Evolutionary conservation across 2,888 invertebrate species (phyloP), one percentile per base, ranked within the genome.

Genomic region (Ferdinandea cuprea): DNA sequence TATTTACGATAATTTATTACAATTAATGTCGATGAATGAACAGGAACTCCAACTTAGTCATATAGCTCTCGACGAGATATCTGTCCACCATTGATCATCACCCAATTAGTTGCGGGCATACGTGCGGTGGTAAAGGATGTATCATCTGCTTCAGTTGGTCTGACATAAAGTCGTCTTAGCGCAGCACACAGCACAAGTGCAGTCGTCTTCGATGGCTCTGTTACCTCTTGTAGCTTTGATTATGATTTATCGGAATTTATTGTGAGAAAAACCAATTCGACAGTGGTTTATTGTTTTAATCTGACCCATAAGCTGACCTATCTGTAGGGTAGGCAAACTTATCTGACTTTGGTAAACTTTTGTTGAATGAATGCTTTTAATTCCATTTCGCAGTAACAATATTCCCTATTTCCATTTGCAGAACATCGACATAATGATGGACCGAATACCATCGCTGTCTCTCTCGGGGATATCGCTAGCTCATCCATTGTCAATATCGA

Each of bases 381-480:
- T n/a, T n/a, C n/a, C n/a, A n/a, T n/a, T n/a, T n/a, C n/a, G n/a
- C n/a, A n/a, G n/a, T n/a, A n/a, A n/a, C n/a, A n/a, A n/a, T n/a
- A n/a, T n/a, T n/a, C n/a, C n/a, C n/a, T n/a, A 8, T 19, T 46
- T 66, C 28, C 35, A 8, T 46, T 85, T 85, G 8, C 78, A 86
- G 86, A 63, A 61, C 9, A 11, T 87, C 85, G 79, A 81, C 85
- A 89, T 88, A 88, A 91, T 91, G 91, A 91, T 91, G 91, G 91
- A 91, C 88, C 89, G 91, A 86, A 90, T 91, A 87, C 91, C 91
- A 88, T 90, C 91, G 74, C 85, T 91, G 86, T 89, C 91, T 86
- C 88, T 91, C 76, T 89, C 91, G 81, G 91, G 91, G 86, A 87
- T 91, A 87, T 90, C 91, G 86, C 89, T 91, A 86, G 89, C 91